Evolutionary conservation across 1,140 invertebrate genomes (phyloP).

Genomic region (Sipha flava): DNA sequence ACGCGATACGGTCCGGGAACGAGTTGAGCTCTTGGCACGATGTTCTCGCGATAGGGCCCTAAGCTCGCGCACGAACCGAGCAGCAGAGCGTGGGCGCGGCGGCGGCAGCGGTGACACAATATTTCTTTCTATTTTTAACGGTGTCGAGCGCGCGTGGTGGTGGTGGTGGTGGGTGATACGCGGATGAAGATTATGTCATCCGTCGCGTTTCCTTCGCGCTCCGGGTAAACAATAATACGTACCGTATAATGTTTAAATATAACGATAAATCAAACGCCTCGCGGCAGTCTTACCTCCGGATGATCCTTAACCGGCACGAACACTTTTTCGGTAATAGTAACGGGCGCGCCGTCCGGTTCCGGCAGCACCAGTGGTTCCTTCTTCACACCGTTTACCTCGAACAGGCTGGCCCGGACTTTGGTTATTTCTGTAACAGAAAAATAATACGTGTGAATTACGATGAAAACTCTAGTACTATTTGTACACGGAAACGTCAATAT

Average conservation of each 20-base stretch:
- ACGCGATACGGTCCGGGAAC: not conserved
- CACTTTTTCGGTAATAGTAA: slow-evolving; percentile 95
- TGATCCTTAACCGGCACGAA: slow-evolving; percentile 99
- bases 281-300: slow-evolving; percentile 83
- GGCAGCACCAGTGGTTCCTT: slow-evolving; percentile 89
- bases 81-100: no score
- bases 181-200: not conserved
- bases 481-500: no score
- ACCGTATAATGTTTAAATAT: not conserved
- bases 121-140: not conserved
- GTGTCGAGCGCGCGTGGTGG: not conserved
- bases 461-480: not conserved
- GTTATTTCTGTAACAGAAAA: slow-evolving; percentile 88
- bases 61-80: no score
- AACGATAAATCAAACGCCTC: not conserved
- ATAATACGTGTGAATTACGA: slow-evolving; percentile 31
- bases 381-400: slow-evolving; percentile 95
- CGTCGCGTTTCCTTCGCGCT: not conserved
- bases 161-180: no score
- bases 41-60: no score
- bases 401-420: slow-evolving; percentile 91
- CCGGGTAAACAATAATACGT: no score
- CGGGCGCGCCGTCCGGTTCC: slow-evolving; percentile 81
- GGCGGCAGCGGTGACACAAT: not conserved
- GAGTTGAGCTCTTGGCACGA: not conserved